Percentiles rank a stretch among this genome's conserved stretches.
Evolutionary conservation across 2,113 vertebrate species (phyloP).

Genomic region (Grammomys dolichurus): DNA sequence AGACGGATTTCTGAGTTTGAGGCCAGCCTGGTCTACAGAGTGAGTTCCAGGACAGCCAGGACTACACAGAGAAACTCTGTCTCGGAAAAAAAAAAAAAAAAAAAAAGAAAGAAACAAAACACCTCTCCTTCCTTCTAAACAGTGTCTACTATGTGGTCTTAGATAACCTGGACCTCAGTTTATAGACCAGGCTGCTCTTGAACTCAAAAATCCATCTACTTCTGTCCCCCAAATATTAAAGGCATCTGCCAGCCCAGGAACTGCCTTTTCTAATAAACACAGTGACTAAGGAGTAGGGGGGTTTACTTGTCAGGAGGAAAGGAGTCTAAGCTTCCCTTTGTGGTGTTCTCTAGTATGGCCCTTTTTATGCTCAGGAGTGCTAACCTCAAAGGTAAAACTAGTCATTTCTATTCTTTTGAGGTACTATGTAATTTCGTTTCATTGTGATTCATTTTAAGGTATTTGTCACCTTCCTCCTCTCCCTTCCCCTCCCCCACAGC

Average conservation of each 20-base stretch:
- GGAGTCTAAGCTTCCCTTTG: background rate
- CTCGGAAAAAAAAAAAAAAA: too few species aligned
- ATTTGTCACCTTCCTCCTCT: background rate
- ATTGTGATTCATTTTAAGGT: background rate
- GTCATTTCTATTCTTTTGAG: background rate
- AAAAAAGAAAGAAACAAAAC: background rate
- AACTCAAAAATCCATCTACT: background rate
- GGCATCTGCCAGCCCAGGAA: background rate
- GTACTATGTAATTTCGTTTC: background rate
- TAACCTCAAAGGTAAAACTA: background rate
- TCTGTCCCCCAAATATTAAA: background rate
- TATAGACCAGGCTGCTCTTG: background rate
- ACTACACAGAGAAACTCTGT: too few species aligned
- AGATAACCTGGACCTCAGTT: background rate
- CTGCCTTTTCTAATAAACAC: slow-evolving; percentile 40
- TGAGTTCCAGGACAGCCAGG: too few species aligned
- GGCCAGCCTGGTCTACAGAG: too few species aligned
- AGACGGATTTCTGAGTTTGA: too few species aligned
- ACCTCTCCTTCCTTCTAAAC: background rate
- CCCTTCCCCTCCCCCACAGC: background rate
- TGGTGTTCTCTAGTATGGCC: background rate
- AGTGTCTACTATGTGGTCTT: background rate
- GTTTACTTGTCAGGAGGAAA: background rate
- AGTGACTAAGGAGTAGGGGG: background rate
- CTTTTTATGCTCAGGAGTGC: background rate